Evolutionary conservation across 2,888 invertebrate genomes (phyloP).

Genomic region (Adineta ricciae): DNA sequence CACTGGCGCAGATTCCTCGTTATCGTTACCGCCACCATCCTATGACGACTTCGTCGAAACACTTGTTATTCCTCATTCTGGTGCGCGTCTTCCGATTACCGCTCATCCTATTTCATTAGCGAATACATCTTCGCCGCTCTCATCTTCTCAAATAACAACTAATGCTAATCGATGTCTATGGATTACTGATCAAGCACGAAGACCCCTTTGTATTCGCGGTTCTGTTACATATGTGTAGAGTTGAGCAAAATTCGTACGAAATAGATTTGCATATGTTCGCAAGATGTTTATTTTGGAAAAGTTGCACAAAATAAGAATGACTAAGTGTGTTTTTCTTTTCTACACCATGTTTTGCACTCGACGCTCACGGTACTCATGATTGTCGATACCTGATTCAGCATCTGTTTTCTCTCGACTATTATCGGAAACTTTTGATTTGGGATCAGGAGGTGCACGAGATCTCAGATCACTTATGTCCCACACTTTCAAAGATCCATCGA

Average conservation of each 20-base stretch:
- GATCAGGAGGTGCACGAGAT: no score
- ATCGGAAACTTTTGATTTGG: neutral
- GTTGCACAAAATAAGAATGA: neutral
- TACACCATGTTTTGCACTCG: neutral
- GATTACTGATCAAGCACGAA: neutral
- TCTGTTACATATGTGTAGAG: neutral
- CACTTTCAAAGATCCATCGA: constrained; percentile 49
- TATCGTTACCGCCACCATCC: neutral
- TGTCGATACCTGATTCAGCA: constrained; percentile 21
- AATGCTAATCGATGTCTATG: neutral
- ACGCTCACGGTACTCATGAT: constrained; percentile 13
- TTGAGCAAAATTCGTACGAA: neutral
- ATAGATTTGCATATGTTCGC: neutral
- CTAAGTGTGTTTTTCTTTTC: neutral
- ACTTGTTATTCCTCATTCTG: neutral
- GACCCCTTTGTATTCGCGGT: neutral
- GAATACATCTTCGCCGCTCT: neutral
- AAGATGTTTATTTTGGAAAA: neutral
- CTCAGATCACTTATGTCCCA: constrained; percentile 48
- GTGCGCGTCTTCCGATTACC: neutral
- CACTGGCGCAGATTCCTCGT: neutral
- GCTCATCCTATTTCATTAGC: neutral
- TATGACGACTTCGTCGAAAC: neutral
- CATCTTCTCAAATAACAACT: neutral
- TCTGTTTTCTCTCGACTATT: neutral